Conservation (phyloP, 2,113 vertebrate species). For the Zapornia atra region DNA sequence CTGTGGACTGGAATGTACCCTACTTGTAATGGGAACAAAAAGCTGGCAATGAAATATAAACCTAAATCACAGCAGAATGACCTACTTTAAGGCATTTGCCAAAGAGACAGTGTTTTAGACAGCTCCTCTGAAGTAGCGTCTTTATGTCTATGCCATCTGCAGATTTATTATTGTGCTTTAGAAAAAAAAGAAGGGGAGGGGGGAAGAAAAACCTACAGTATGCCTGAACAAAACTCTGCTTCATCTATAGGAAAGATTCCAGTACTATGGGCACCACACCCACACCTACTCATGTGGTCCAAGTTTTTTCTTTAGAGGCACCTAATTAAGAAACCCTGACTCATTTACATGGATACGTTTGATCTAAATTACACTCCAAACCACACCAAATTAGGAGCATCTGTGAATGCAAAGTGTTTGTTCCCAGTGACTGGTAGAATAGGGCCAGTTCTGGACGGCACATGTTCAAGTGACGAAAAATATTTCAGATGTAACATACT, state of each 20-base stretch:
- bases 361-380: slow-evolving; percentile 99
- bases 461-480: slow-evolving; percentile 95
- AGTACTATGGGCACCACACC: slow-evolving; percentile 87
- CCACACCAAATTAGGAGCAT: slow-evolving; percentile 99
- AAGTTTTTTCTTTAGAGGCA: slow-evolving; percentile 89
- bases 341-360: slow-evolving; percentile 99
- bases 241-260: slow-evolving; percentile 81
- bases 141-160: slow-evolving; percentile 87
- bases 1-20: slow-evolving; percentile 86
- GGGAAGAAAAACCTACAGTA: slow-evolving; percentile 26
- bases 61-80: slow-evolving; percentile 93
- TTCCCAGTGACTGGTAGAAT: slow-evolving; percentile 81
- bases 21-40: slow-evolving; percentile 86
- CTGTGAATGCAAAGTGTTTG: slow-evolving; percentile 96
- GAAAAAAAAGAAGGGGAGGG: slow-evolving; percentile 18
- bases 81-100: slow-evolving; percentile 91
- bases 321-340: slow-evolving; percentile 99
- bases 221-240: slow-evolving; percentile 75
- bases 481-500: slow-evolving; percentile 90
- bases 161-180: slow-evolving; percentile 81
- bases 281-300: slow-evolving; percentile 93
- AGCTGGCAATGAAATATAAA: slow-evolving; percentile 88
- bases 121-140: slow-evolving; percentile 87
- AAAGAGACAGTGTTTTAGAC: slow-evolving; percentile 86
- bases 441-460: slow-evolving; percentile 90